Evolutionary conservation across 2,113 vertebrate species (phyloP), one percentile per base, ranked within the genome.

Genomic region (Hydrolagus affinis): DNA sequence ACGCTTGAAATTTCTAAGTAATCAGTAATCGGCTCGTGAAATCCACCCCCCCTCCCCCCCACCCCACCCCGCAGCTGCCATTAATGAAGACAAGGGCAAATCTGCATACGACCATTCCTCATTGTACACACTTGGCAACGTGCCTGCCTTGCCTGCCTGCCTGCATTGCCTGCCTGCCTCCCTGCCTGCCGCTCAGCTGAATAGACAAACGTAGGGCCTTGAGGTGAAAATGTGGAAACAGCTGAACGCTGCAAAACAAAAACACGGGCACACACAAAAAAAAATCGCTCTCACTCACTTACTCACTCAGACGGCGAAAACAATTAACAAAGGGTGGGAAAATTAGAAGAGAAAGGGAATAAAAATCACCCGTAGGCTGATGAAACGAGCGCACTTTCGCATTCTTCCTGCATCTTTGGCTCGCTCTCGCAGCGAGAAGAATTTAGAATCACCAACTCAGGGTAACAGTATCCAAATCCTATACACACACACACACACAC

Each of bases 31-130:
- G 23, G 69, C 19, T 19, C 85, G 80, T 66, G 78, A 68, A 64
- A n/a, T n/a, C n/a, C n/a, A n/a, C n/a, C n/a, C n/a, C 60, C 28
- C 28, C 28, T 83, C 66, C 32, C 62, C 66, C 28, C 62, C 30
- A 32, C 66, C 32, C 62, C 66, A 62, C 62, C 64, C 62, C 87
- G 88, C 89, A 89, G 88, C 88, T 86, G 86, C 90, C 89, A 92
- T 92, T 92, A 94, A 92, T 93, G 89, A 93, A 92, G 90, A 91
- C 88, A 88, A 90, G 87, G 44, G 86, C 87, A 83, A 87, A 93
- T 94, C 92, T 92, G 88, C 86, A 89, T 75, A 87, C n/a, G 0
- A 85, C 90, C 76, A 87, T 23, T 10, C 89, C 85, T 86, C 86
- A 86, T 89, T 85, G 80, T 86, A 69, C 85, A 78, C 72, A 14